phyloP scores from a whole-genome alignment of 1,140 invertebrate species.

The Papilio aristodemus region DNA sequence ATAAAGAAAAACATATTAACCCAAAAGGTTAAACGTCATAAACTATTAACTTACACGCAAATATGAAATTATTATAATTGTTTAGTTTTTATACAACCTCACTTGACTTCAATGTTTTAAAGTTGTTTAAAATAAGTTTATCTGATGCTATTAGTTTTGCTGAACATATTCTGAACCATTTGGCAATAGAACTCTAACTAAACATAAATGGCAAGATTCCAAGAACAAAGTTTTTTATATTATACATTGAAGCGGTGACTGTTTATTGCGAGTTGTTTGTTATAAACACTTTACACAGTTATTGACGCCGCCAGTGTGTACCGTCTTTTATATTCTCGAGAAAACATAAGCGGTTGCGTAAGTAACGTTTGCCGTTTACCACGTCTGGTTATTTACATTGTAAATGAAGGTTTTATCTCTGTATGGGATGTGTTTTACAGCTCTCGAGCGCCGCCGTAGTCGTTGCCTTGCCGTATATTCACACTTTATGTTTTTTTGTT shows the following conservation, averaged over 20 bases:
- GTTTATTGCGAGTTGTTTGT: background rate
- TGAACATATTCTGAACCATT: background rate
- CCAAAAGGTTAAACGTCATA: no score
- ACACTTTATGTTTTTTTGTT: constrained; percentile 15
- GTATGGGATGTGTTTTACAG: constrained; percentile 19
- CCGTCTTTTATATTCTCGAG: constrained; percentile 17
- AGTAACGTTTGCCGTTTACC: constrained; percentile 6
- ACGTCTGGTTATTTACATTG: constrained; percentile 17
- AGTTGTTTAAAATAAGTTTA: constrained; percentile 6
- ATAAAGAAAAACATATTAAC: no score
- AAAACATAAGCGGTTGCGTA: constrained; percentile 6
- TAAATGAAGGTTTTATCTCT: constrained; percentile 24
- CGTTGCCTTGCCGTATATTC: constrained; percentile 20
- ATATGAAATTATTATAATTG: no score
- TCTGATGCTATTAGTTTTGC: background rate
- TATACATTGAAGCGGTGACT: background rate
- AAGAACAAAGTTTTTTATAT: constrained; percentile 19
- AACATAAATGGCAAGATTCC: background rate
- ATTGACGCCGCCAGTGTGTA: background rate
- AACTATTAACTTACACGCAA: no score
- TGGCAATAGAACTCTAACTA: background rate
- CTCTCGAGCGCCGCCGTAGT: background rate
- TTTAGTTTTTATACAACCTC: no score
- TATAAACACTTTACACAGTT: background rate
- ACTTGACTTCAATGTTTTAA: no score